phyloP scores from a whole-genome alignment of 2,797 vertebrate species.

The Dryobates pubescens region DNA sequence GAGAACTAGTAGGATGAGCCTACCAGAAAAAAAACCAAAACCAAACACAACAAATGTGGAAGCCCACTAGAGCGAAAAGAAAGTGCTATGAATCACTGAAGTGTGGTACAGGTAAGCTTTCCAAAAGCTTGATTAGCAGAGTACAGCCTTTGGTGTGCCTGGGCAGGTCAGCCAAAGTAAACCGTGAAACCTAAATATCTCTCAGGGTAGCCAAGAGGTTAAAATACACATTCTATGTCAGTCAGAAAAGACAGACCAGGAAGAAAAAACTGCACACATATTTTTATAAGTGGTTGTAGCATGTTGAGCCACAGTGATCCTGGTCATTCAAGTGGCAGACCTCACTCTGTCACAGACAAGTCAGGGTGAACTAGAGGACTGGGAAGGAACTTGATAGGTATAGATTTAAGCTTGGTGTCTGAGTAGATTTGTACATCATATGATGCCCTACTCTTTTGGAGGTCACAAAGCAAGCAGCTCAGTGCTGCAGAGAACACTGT shows the following conservation, averaged over 20 bases:
- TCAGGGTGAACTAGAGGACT: neutral
- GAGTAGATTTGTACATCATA: neutral
- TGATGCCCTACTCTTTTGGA: accelerated
- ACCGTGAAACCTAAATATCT: neutral
- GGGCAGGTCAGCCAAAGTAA: slow-evolving; percentile 2
- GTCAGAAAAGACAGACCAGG: neutral
- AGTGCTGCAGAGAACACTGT: neutral
- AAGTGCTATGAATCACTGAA: neutral
- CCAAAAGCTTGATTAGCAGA: slow-evolving; percentile 19
- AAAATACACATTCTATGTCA: neutral
- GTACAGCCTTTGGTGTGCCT: neutral
- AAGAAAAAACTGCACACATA: neutral
- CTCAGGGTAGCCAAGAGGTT: neutral
- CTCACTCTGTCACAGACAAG: neutral
- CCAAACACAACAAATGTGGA: neutral
- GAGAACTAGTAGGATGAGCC: neutral
- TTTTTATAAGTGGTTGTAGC: neutral
- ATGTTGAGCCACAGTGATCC: neutral
- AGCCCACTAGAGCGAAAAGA: neutral
- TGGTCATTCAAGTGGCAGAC: neutral
- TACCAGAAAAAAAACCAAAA: neutral
- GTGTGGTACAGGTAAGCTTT: neutral
- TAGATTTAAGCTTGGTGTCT: accelerated
- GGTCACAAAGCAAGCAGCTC: neutral
- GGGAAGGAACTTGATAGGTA: neutral